Percentiles rank a stretch among this genome's conserved stretches.
phyloP scores from a whole-genome alignment of 2,888 invertebrate species.

The Cyclophora albipunctata region DNA sequence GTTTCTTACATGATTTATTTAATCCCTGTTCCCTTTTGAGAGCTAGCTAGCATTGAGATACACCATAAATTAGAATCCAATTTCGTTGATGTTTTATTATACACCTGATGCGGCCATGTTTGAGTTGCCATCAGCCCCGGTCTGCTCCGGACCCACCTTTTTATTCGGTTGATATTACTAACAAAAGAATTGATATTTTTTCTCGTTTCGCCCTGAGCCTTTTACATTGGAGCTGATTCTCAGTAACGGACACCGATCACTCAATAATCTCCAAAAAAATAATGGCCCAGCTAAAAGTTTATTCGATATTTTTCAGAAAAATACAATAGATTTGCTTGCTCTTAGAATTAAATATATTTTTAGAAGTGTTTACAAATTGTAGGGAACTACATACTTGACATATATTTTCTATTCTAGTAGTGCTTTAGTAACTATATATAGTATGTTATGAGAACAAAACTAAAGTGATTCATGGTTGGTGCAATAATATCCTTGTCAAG shows the following conservation, averaged over 20 bases:
- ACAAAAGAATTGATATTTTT: constrained; percentile 68
- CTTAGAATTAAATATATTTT: too few species aligned
- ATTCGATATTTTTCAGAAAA: not conserved
- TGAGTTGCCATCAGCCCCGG: constrained; percentile 36
- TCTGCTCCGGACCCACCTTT: constrained; percentile 57
- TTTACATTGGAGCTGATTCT: constrained; percentile 53
- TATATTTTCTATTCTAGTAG: too few species aligned
- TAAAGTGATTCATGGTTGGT: too few species aligned
- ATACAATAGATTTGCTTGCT: too few species aligned
- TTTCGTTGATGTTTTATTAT: not conserved
- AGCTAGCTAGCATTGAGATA: too few species aligned
- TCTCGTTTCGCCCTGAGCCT: constrained; percentile 54
- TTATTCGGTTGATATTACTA: constrained; percentile 65
- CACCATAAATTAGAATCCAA: not conserved
- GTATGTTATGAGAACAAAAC: not conserved
- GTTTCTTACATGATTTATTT: too few species aligned
- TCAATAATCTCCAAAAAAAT: constrained; percentile 43
- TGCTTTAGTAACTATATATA: too few species aligned
- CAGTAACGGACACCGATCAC: constrained; percentile 52
- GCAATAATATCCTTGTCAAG: constrained; percentile 11
- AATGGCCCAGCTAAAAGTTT: not conserved
- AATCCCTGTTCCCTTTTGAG: too few species aligned
- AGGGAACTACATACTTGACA: too few species aligned
- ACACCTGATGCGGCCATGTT: not conserved
- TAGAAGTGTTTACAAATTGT: too few species aligned